Evolutionary conservation across 1,140 invertebrate genomes (phyloP), one percentile per base, ranked within the genome.

Genomic region (Drosophila busckii): DNA sequence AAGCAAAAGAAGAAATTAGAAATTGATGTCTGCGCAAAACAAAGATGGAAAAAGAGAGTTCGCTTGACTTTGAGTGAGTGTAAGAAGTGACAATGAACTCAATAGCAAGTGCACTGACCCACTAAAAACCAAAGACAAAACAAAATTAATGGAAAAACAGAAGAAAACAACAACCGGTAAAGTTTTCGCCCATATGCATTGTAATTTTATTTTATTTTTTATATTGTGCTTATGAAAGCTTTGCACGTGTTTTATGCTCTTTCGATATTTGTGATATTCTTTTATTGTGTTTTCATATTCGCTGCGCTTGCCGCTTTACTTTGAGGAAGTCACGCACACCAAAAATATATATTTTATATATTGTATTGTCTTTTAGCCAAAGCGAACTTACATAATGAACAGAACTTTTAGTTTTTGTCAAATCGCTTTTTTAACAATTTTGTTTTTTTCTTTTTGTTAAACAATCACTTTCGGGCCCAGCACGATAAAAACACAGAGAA

Each of bases 61-160:
- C 55, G 50, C 70, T 54, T 60, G 50, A 64, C 50, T 54, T 49
- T 45, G 20, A 17, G 23, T 55, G 31, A 34, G 15, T 17, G 20
- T 8, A 13, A 16, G 17, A 25, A 23, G 35, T 61, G 73, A 73
- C 68, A 82, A 78, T 78, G 73, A 80, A 80, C 73, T 31, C 67
- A 26, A 23, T 54, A 48, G 26, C 32, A 48, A 73, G 73, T 80
- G 75, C 73, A 78, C 63, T 78, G 73, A 78, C 73, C 73, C 63
- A 73, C 58, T 64, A 62, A 68, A 35, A 13, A 25, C 23, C 4
- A 15, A 37, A 41, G 12, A 25, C 10, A 46, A 32, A 16, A 6
- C 12, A 31, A 40, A 40, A 10, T 9, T 15, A 13, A 28, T 31
- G 50, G 58, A 31, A 34, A 26, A 23, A 28, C 25, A 35, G 41